Percentiles rank a stretch among this genome's conserved stretches.
Evolutionary conservation across 2,888 invertebrate species (phyloP).

Genomic region (Lypha dubia): DNA sequence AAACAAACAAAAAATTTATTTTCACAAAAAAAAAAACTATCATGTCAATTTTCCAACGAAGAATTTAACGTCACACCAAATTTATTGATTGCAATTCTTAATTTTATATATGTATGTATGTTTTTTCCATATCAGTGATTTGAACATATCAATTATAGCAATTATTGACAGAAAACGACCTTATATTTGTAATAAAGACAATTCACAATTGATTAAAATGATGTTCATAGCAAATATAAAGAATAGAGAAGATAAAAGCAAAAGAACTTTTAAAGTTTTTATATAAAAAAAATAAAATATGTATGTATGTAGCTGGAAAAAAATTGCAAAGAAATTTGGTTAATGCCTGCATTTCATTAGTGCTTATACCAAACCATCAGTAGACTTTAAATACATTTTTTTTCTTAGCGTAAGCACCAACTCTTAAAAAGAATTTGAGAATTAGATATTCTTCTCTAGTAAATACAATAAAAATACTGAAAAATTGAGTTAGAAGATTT

Average conservation of each 20-base stretch:
- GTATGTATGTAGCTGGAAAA: background rate
- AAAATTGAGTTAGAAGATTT: too few species aligned
- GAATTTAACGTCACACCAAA: constrained; percentile 38
- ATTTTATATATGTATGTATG: constrained; percentile 21
- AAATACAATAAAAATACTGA: too few species aligned
- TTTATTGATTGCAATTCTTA: constrained; percentile 48
- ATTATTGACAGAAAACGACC: constrained; percentile 66
- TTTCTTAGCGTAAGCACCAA: background rate
- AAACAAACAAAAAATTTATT: background rate
- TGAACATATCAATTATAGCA: constrained; percentile 67
- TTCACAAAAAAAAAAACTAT: constrained; percentile 20
- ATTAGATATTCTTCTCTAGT: too few species aligned
- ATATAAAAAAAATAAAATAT: background rate
- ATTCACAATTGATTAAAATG: constrained; percentile 49
- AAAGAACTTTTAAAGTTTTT: background rate
- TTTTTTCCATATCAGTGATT: constrained; percentile 62
- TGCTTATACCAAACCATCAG: too few species aligned
- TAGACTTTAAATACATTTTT: too few species aligned
- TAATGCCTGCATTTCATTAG: too few species aligned
- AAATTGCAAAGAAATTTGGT: background rate
- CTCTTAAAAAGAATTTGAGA: too few species aligned
- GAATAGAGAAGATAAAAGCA: constrained; percentile 1
- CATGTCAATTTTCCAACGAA: background rate
- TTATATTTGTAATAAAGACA: constrained; percentile 44
- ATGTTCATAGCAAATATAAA: constrained; percentile 2